Percentiles rank a stretch among this genome's conserved stretches.
These are phyloP conservation scores for Pachycephala philippinensis DNA, from an alignment of 2,113 vertebrate species.

Conservation along the genomic window DNA sequence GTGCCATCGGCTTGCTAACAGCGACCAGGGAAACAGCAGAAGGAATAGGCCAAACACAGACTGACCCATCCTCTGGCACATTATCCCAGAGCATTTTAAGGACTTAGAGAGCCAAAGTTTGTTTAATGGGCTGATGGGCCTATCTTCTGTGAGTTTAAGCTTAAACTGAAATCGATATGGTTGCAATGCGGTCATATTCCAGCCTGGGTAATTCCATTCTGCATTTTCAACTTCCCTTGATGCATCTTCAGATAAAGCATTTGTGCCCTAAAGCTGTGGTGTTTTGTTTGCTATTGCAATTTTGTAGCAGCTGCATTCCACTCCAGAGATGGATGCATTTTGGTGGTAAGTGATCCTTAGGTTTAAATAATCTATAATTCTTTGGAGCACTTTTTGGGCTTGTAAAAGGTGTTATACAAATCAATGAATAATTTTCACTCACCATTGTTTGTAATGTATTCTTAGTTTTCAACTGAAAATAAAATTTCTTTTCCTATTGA, in stretches of 20 bases:
- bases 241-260: slow-evolving; percentile 12
- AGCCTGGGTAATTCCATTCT: slow-evolving; percentile 30
- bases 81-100: neutral
- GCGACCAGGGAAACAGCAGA: neutral
- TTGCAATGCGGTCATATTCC: neutral
- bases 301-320: neutral
- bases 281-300: neutral
- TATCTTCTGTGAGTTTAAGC: neutral
- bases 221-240: slow-evolving; percentile 31
- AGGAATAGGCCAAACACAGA: neutral
- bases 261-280: neutral
- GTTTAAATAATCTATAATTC: slow-evolving; percentile 64
- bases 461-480: slow-evolving; percentile 72
- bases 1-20: neutral
- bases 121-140: neutral
- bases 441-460: slow-evolving; percentile 74
- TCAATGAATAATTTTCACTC: slow-evolving; percentile 77
- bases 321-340: neutral
- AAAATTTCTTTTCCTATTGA: slow-evolving; percentile 78
- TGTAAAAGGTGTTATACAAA: slow-evolving; percentile 72
- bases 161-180: neutral
- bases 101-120: neutral
- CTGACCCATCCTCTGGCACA: neutral
- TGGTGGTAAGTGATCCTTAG: slow-evolving; percentile 30
- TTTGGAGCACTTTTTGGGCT: slow-evolving; percentile 69